A percentile compares a stretch with the other conserved stretches of the same genome.
These are phyloP conservation scores for Octodonta nipae DNA, from an alignment of 2,888 invertebrate genomes.

Conservation along the genomic window DNA sequence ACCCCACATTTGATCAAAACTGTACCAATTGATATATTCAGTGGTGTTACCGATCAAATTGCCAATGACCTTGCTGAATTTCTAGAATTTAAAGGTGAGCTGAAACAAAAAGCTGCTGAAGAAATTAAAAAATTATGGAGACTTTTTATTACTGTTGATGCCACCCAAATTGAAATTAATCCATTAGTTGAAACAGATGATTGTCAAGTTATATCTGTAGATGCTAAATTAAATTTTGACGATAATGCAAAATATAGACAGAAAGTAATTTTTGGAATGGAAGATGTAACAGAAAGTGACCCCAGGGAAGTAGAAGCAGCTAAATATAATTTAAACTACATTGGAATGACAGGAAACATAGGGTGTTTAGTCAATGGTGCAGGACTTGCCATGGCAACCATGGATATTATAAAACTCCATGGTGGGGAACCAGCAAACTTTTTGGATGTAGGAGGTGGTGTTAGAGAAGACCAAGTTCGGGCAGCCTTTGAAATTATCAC, in stretches of 20 bases:
- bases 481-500: conserved; percentile 86
- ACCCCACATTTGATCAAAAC: conserved; percentile 85
- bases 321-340: conserved; percentile 84
- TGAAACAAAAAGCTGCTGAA: conserved; percentile 58
- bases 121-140: conserved; percentile 84
- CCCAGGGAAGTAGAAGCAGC: conserved; percentile 90
- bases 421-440: conserved; percentile 97
- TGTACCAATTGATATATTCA: conserved; percentile 68
- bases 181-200: conserved; percentile 91
- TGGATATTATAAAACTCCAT: conserved; percentile 95
- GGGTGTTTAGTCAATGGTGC: conserved; percentile 96
- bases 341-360: conserved; percentile 80
- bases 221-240: conserved; percentile 98
- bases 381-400: conserved; percentile 98
- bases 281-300: conserved; percentile 78
- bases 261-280: conserved; percentile 76
- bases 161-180: conserved; percentile 96
- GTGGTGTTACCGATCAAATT: conserved; percentile 57
- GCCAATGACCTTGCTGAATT: conserved; percentile 71
- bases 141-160: conserved; percentile 85
- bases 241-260: conserved; percentile 93
- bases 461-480: conserved; percentile 84
- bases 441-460: conserved; percentile 92
- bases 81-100: conserved; percentile 56
- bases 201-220: conserved; percentile 86